A percentile compares a stretch with the other conserved stretches of the same genome.
These are phyloP conservation scores for Caenorhabditis parvicauda DNA, from an alignment of 2,888 invertebrate genomes.

Conservation along the genomic window DNA sequence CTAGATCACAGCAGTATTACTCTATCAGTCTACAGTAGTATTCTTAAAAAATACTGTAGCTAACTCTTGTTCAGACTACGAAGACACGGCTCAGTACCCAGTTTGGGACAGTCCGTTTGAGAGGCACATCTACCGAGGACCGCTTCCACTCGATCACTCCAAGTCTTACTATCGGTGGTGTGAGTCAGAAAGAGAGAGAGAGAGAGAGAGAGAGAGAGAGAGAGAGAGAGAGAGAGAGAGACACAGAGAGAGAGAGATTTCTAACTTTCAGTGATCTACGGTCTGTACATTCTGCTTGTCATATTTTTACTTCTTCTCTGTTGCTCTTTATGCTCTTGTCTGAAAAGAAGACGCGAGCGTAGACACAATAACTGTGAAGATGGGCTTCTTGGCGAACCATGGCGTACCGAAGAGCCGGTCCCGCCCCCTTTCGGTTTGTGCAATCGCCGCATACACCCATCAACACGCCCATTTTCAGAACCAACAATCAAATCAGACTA, in stretches of 20 bases:
- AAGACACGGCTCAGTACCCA: conserved; percentile 36
- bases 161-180: not conserved
- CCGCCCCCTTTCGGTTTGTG: not conserved
- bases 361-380: too few relatives aligned
- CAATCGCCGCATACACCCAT: not conserved
- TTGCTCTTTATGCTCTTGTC: conserved; percentile 19
- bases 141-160: not conserved
- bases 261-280: conserved; percentile 17
- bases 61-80: conserved; percentile 20
- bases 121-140: conserved; percentile 20
- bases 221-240: not conserved
- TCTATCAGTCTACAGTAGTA: not conserved
- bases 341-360: conserved; percentile 13
- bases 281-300: conserved; percentile 14
- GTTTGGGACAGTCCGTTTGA: conserved; percentile 41
- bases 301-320: conserved; percentile 12
- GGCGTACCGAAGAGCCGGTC: not conserved
- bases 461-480: not conserved
- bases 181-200: too few relatives aligned
- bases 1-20: not conserved
- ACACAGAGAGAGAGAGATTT: not conserved
- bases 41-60: too few relatives aligned
- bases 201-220: too few relatives aligned
- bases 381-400: not conserved
- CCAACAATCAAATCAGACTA: conserved; percentile 14